These are phyloP conservation scores for Drosophila jambulina DNA, from an alignment of 1,140 invertebrate genomes.

Conservation along the genomic window DNA sequence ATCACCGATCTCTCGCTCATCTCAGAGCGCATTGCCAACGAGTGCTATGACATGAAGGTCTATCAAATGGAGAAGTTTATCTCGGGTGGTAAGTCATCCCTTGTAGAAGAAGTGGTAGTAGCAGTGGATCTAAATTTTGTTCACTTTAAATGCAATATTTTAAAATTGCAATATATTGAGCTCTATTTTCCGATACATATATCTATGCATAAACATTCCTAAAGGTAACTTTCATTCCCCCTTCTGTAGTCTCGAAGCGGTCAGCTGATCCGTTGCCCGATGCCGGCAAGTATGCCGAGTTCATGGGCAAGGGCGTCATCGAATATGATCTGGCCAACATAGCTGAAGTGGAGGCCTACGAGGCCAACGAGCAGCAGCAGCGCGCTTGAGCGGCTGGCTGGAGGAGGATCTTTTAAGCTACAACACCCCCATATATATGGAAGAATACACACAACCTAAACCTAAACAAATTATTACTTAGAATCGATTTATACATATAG, in stretches of 20 bases:
- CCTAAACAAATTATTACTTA: conserved; percentile 50
- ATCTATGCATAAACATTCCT: too few species aligned
- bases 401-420: conserved; percentile 67
- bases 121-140: too few species aligned
- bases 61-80: conserved; percentile 90
- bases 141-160: too few species aligned
- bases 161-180: too few species aligned
- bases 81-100: conserved; percentile 85
- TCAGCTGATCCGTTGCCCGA: conserved; percentile 86
- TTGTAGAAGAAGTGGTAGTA: too few species aligned
- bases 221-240: not conserved
- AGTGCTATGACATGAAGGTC: conserved; percentile 90
- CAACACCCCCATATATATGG: conserved; percentile 21
- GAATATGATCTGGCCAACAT: conserved; percentile 91
- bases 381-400: conserved; percentile 16
- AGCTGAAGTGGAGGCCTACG: conserved; percentile 80
- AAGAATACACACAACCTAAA: conserved; percentile 42
- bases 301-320: conserved; percentile 90
- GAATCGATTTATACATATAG: conserved; percentile 70
- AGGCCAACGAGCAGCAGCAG: conserved; percentile 56
- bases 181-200: too few species aligned
- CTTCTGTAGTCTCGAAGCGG: conserved; percentile 89
- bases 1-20: conserved; percentile 88
- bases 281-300: conserved; percentile 89
- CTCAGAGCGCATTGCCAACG: conserved; percentile 89